Evolutionary conservation across 2,888 invertebrate species (phyloP), one percentile per base, ranked within the genome.

Genomic region (Coremacera marginata): DNA sequence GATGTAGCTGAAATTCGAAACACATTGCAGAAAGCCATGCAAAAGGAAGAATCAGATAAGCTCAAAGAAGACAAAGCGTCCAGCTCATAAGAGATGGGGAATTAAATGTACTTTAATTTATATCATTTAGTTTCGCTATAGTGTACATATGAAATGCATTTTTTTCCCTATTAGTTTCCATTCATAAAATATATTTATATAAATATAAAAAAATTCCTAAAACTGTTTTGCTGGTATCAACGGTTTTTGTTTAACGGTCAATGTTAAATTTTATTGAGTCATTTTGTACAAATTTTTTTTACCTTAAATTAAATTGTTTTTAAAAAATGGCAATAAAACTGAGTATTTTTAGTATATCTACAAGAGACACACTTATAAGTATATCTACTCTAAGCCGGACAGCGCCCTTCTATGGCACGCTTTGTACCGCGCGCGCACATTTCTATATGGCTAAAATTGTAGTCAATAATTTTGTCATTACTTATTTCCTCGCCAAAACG

Each of bases 401-500:
- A 88, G 25, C 78, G 83, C 14, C 87, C 87, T 75, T 88, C 82
- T 2, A 84, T 78, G 31, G 81, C 78, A 52, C 85, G 81, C 57
- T 80, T 81, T 55, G 82, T 85, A 25, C 88, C 88, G 22, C 83
- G 86, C 0, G 83, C 74, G 77, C 88, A 89, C 63, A 85, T 80
- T 49, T 85, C 80, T 7, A 86, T 82, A 74, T 81, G 25, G 0
- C 81, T 81, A 14, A 87, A 77, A 63, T 85, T 79, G 76, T 86
- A 86, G 0, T 82, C 77, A 14, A 34, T 9, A 3, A 44, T 72
- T 3, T 51, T 14, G 16, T 25, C 22, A 9, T 65, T 55, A 2
- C 16, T 1, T 80, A 65, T 0, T 19, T 67, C 67, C 8, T 65
- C 2, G 80, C 70, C 3, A 81, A 76, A 44, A 65, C 76, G 65